Evolutionary conservation across 1,140 invertebrate genomes (phyloP).

Genomic region (Scaptomyza graminum): DNA sequence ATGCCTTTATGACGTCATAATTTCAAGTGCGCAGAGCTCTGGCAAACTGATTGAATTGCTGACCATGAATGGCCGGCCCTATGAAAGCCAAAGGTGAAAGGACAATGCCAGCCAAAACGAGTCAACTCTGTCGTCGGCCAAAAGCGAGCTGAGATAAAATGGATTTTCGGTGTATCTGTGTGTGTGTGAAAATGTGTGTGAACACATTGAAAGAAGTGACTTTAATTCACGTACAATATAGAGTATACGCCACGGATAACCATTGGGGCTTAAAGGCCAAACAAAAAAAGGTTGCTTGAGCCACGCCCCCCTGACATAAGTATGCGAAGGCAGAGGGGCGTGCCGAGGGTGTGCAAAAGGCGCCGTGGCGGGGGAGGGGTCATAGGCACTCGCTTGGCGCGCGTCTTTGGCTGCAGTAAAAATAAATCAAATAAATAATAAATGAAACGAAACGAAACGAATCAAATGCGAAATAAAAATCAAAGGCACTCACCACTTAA

Average conservation of each 20-base stretch:
- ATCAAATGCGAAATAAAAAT: constrained; percentile 80
- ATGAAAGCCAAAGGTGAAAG: constrained; percentile 4
- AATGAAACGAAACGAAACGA: constrained; percentile 80
- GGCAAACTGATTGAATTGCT: constrained; percentile 46
- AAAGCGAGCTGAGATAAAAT: neutral
- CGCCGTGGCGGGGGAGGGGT: neutral
- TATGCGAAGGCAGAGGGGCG: neutral
- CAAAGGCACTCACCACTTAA: constrained; percentile 76
- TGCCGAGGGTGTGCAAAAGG: neutral
- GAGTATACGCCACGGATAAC: too few relatives aligned
- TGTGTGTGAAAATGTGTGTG: too few relatives aligned
- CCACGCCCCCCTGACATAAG: neutral
- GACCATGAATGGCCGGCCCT: constrained; percentile 19
- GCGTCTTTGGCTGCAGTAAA: constrained; percentile 54
- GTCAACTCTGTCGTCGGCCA: too few relatives aligned
- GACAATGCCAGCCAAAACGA: constrained; percentile 4
- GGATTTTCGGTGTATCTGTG: too few relatives aligned
- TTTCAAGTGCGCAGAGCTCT: constrained; percentile 41
- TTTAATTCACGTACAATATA: too few relatives aligned
- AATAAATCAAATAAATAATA: constrained; percentile 82
- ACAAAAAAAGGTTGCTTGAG: constrained; percentile 11
- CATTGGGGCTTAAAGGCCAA: constrained; percentile 17
- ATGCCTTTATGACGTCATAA: constrained; percentile 65
- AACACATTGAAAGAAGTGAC: too few relatives aligned
- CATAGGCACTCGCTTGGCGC: neutral